phyloP scores from a whole-genome alignment of 2,888 invertebrate species.

The Spilosoma lubricipeda region DNA sequence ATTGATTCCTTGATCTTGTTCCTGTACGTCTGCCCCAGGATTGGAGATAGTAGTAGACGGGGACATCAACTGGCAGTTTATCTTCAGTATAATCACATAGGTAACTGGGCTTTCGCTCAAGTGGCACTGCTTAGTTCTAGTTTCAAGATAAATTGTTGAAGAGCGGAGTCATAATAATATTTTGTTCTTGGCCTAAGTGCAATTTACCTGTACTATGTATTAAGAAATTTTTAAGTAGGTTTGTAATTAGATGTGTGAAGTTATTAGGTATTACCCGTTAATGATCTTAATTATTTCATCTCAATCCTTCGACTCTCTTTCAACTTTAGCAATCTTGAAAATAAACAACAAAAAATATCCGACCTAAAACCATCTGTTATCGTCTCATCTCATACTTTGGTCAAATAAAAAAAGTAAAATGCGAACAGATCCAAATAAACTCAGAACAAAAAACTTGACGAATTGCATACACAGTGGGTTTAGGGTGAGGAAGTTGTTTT shows the following conservation, averaged over 20 bases:
- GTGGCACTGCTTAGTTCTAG: no score
- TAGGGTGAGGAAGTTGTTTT: constrained; percentile 4
- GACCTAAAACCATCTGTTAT: constrained; percentile 13
- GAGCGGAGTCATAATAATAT: no score
- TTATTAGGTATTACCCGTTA: background rate
- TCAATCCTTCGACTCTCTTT: background rate
- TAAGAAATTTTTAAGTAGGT: no score
- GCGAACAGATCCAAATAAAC: constrained; percentile 9
- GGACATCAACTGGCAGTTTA: no score
- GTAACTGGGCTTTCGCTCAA: background rate
- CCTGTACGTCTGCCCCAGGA: no score
- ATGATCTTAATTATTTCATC: background rate
- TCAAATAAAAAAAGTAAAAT: constrained; percentile 20
- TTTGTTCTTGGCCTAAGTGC: no score
- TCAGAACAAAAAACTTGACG: constrained; percentile 20
- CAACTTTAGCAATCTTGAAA: constrained; percentile 10
- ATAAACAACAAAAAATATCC: constrained; percentile 15
- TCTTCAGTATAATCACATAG: background rate
- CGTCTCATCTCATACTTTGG: constrained; percentile 14
- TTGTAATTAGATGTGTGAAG: no score
- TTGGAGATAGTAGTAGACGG: no score
- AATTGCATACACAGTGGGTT: constrained; percentile 16
- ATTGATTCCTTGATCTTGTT: no score
- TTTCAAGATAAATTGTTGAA: background rate
- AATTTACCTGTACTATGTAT: background rate